Evolutionary conservation across 2,888 invertebrate genomes (phyloP), one percentile per base, ranked within the genome.

Genomic region (Protula sp.): DNA sequence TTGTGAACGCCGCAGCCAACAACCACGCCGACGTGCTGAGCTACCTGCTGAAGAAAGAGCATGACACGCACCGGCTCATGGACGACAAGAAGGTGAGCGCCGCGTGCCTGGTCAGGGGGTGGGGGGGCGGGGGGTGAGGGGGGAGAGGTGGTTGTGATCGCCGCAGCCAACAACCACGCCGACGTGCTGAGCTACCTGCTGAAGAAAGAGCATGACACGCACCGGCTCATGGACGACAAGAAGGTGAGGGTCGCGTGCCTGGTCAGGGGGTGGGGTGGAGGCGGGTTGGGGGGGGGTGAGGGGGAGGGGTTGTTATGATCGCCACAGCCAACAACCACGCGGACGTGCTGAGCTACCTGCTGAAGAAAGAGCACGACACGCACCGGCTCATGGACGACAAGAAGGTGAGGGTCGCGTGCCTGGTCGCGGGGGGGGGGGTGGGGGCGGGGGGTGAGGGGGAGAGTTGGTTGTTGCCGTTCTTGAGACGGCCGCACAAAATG

Each of bases 381-480:
- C 93, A 97, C 77, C 88, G 89, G 3, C 85, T 99, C 14, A 97
- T 99, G 94, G 98, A 98, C 68, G 98, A 99, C 79, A 88, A 91
- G 77, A 88, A 94, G 83, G 88, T 88, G 14, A n/a, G 26, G 3
- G n/a, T n/a, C n/a, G n/a, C 2, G 24, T 55, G 26, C n/a, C n/a
- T n/a, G n/a, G n/a, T n/a, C n/a, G n/a, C n/a, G n/a, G n/a, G n/a
- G n/a, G n/a, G n/a, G n/a, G n/a, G n/a, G n/a, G n/a, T n/a, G n/a
- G n/a, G n/a, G n/a, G n/a, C n/a, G n/a, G n/a, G n/a, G n/a, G n/a
- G n/a, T n/a, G n/a, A n/a, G n/a, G n/a, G n/a, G n/a, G n/a, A 77
- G 92, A 94, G 14, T 94, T 99, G 1, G 91, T 99, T 70, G 97
- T 95, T 90, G 97, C 95, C 77, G 98, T n/a, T n/a, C n/a, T n/a